Conservation (phyloP, 2,888 invertebrate species). For the Netelia melanura region DNA sequence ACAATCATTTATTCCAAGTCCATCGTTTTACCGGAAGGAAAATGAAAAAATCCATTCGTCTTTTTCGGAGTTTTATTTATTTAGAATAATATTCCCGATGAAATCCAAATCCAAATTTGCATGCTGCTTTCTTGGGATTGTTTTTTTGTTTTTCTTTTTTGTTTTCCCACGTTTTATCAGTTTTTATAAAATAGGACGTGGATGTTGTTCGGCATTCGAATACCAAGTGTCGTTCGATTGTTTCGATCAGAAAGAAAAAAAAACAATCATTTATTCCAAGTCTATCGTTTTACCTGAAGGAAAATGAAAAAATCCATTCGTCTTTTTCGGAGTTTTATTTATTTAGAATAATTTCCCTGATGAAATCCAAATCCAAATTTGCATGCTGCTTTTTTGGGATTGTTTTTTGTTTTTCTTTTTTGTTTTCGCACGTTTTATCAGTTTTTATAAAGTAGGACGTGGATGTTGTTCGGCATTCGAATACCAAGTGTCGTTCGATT, state of each 20-base stretch:
- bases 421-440: slow-evolving; percentile 3
- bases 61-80: slow-evolving; percentile 31
- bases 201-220: too few species aligned
- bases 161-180: slow-evolving; percentile 1
- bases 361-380: slow-evolving; percentile 20
- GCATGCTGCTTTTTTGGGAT: too few species aligned
- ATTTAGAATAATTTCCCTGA: not conserved
- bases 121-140: too few species aligned
- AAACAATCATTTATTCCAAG: too few species aligned
- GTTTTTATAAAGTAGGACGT: slow-evolving; percentile 9
- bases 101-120: slow-evolving; percentile 16
- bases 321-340: slow-evolving; percentile 30
- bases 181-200: too few species aligned
- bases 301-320: slow-evolving; percentile 74
- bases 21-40: too few species aligned
- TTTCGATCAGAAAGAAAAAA: too few species aligned
- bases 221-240: too few species aligned
- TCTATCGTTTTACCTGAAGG: too few species aligned
- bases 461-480: not conserved
- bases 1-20: slow-evolving; percentile 56
- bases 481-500: not conserved
- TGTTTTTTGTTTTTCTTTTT: too few species aligned
- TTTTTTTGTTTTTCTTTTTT: not conserved
- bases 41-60: slow-evolving; percentile 58
- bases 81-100: too few species aligned